Evolutionary conservation across 2,113 vertebrate species (phyloP).

Genomic region (Chroicocephalus ridibundus): DNA sequence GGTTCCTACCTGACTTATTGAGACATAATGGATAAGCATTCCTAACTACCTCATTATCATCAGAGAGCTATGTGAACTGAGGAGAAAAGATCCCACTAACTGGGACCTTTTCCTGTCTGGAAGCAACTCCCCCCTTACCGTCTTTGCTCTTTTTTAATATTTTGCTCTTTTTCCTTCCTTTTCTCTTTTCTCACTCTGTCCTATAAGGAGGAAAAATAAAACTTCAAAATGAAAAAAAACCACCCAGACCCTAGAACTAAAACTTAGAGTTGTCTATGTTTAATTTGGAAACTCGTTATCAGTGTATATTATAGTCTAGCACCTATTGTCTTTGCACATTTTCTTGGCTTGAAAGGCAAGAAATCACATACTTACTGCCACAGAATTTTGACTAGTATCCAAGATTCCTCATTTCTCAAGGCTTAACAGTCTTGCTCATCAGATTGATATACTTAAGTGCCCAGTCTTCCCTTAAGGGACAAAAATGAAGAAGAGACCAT

Average conservation of each 20-base stretch:
- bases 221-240: background rate
- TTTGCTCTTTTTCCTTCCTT: background rate
- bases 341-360: background rate
- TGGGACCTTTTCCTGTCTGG: background rate
- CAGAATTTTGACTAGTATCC: background rate
- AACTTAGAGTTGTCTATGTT: background rate
- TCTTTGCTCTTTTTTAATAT: background rate
- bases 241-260: background rate
- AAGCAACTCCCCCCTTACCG: background rate
- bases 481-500: background rate
- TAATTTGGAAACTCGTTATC: background rate
- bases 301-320: background rate
- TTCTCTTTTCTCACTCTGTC: background rate
- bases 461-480: background rate
- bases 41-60: background rate
- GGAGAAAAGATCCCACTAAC: background rate
- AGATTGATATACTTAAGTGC: background rate
- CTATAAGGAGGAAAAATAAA: background rate
- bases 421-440: background rate
- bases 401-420: background rate
- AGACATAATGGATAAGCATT: background rate
- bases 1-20: background rate
- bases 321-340: background rate
- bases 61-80: background rate
- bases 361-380: background rate